These are phyloP conservation scores for Porites lobata DNA, from an alignment of 92 coral and sea anemone genomes.

Conservation along the genomic window DNA sequence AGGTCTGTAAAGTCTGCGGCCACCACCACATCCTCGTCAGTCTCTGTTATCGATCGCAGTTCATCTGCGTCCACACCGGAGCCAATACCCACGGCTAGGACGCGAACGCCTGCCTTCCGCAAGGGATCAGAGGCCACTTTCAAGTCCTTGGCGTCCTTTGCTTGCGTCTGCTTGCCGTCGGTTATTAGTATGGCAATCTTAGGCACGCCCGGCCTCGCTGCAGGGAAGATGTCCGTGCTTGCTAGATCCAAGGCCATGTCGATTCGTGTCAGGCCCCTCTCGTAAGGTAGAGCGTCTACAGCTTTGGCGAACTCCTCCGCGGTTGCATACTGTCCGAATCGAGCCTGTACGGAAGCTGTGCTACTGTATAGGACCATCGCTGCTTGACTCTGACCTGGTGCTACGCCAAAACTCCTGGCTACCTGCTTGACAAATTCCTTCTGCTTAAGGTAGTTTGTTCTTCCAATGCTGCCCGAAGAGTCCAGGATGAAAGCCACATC, in stretches of 20 bases:
- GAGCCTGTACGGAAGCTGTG: conserved; percentile 47
- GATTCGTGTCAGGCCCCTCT: conserved; percentile 45
- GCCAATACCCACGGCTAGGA: conserved; percentile 64
- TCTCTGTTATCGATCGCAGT: conserved; percentile 40
- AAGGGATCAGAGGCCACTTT: conserved; percentile 36
- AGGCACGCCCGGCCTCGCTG: conserved; percentile 52
- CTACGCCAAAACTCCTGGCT: conserved; percentile 51
- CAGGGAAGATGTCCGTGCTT: conserved; percentile 33
- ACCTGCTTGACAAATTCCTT: conserved; percentile 54
- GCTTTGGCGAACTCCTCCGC: conserved; percentile 49
- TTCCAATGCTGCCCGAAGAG: conserved; percentile 60
- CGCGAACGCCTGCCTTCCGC: conserved; percentile 48
- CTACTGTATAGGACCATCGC: conserved; percentile 67
- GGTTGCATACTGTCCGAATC: conserved; percentile 48
- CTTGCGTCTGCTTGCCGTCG: conserved; percentile 29
- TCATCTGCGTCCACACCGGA: conserved; percentile 24
- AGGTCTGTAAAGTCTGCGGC: background rate
- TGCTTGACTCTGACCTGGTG: conserved; percentile 35
- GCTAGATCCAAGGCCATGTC: conserved; percentile 65
- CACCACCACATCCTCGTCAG: conserved; percentile 29
- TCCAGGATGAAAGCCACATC: conserved; percentile 62
- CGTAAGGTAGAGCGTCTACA: conserved; percentile 55
- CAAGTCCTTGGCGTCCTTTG: conserved; percentile 24
- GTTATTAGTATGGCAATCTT: conserved; percentile 45
- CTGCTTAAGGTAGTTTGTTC: conserved; percentile 51